phyloP scores from a whole-genome alignment of 2,888 invertebrate species.

The Uropetala carovei region DNA sequence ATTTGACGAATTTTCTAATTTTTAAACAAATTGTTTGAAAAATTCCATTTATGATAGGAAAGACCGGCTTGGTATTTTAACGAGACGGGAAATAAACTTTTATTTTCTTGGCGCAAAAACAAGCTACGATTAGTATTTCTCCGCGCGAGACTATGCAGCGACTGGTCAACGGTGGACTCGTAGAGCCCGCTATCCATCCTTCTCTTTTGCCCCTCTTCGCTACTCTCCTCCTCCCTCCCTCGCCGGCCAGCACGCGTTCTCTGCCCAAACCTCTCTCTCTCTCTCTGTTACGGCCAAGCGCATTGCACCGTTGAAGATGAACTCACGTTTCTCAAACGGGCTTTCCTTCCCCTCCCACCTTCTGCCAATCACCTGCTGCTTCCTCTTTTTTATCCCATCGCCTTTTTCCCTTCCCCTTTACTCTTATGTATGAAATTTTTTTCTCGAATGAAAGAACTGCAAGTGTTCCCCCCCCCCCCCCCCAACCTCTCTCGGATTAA shows the following conservation, averaged over 20 bases:
- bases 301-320: constrained; percentile 31
- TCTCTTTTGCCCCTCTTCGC: not conserved
- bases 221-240: not conserved
- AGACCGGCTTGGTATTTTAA: too few species aligned
- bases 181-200: constrained; percentile 34
- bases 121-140: not conserved
- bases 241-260: constrained; percentile 56
- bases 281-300: constrained; percentile 1
- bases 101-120: not conserved
- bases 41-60: too few species aligned
- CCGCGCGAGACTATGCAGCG: not conserved
- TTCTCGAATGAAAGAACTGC: not conserved
- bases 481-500: too few species aligned
- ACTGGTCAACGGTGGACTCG: constrained; percentile 50
- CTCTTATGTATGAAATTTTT: not conserved
- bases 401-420: constrained; percentile 34
- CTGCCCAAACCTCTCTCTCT: constrained; percentile 22
- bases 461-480: not conserved
- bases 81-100: too few species aligned
- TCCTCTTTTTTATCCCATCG: not conserved
- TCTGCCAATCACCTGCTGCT: not conserved
- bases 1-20: too few species aligned
- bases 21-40: too few species aligned
- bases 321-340: constrained; percentile 20
- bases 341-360: not conserved